Evolutionary conservation across 1,140 invertebrate genomes (phyloP), one percentile per base, ranked within the genome.

Genomic region (Melanaphis sacchari): DNA sequence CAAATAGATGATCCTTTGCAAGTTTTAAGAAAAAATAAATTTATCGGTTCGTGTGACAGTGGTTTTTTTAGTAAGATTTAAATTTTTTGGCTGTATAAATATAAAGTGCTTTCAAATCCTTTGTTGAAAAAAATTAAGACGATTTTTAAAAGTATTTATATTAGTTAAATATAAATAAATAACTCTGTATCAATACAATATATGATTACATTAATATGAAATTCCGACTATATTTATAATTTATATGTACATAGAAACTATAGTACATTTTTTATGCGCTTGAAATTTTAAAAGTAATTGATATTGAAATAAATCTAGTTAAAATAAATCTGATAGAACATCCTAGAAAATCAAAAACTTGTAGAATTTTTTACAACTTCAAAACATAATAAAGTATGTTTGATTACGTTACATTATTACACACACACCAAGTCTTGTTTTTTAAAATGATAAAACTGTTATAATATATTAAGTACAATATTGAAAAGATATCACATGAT

Each of bases 11-110:
- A 43, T 46, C 41, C 38, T 84, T 26, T 40, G 7, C 38, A 24
- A 84, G 82, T 84, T 82, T 82, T 5, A n/a, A 76, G 31, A n/a
- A 76, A 76, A 76, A 76, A 76, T 76, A 76, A 76, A 76, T 76
- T 76, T 84, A 40, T 40, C 22, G 38, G 82, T 84, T 84, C 38
- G 24, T 85, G 26, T 43, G 26, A 31, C 84, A 31, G 15, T 40
- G 11, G 11, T 31, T 38, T 38, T 76, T 82, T 82, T 36, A 38
- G 76, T 24, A 2, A 82, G 76, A 82, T 82, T 38, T 82, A 38
- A 82, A 38, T 82, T 82, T 82, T 11, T 38, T 82, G 22, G 6
- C 36, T 22, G 76, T 38, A 36, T 8, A 82, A 82, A 82, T 82
- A 38, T n/a, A 38, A 38, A 8, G 36, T 82, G 6, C 36, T 38